Conservation (phyloP, 2,797 vertebrate species). For the Adrianichthys oophorus region DNA sequence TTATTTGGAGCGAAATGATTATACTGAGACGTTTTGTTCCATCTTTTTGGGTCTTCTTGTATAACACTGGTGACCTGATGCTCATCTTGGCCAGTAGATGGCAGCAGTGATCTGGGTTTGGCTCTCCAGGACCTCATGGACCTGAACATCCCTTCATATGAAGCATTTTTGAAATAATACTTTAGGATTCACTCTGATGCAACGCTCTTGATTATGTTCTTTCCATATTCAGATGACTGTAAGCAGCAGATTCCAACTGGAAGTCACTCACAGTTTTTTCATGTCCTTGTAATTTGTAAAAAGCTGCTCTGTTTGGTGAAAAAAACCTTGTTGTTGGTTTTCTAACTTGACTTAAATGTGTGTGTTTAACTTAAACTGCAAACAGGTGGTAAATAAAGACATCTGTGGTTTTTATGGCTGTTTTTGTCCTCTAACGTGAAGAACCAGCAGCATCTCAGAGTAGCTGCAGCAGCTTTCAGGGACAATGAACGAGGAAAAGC, state of each 20-base stretch:
- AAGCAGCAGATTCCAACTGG: constrained; percentile 26
- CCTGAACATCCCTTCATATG: neutral
- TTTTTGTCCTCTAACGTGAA: constrained; percentile 1
- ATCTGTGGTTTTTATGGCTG: no score
- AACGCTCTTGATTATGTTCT: constrained; percentile 17
- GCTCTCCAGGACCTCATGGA: neutral
- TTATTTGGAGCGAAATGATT: neutral
- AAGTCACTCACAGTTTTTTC: constrained; percentile 39
- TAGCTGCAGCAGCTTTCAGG: neutral
- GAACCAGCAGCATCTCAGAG: neutral
- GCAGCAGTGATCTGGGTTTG: constrained; percentile 68
- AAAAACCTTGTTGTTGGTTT: neutral
- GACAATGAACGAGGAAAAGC: constrained; percentile 1
- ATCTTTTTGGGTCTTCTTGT: neutral
- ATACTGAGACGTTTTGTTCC: neutral
- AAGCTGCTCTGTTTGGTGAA: neutral
- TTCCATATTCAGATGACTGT: constrained; percentile 1
- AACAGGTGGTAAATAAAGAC: no score
- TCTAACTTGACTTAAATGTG: neutral
- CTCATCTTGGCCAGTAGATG: constrained; percentile 64
- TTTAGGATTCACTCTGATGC: constrained; percentile 19
- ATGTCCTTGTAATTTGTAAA: constrained; percentile 1
- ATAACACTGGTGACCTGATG: constrained; percentile 12
- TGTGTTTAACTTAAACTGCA: neutral
- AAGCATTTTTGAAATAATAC: constrained; percentile 13